Evolutionary conservation across 2,888 invertebrate species (phyloP).

Genomic region (Apeira syringaria): DNA sequence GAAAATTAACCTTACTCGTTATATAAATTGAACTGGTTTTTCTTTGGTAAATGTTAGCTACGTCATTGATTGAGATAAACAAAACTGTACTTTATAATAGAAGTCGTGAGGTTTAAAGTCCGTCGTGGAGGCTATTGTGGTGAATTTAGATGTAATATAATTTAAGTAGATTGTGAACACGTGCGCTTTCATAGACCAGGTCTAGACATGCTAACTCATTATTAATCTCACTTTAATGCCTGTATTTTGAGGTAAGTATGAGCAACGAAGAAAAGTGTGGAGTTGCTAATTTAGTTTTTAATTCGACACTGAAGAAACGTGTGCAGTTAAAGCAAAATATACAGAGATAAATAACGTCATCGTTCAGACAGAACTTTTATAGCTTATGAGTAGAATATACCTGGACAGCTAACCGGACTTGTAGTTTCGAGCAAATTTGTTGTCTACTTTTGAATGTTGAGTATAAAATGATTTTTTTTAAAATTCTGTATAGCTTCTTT

Average conservation of each 20-base stretch:
- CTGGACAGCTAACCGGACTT: too few relatives aligned
- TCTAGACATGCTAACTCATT: slow-evolving; percentile 75
- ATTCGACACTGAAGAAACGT: too few relatives aligned
- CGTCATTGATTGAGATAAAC: not conserved
- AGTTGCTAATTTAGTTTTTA: too few relatives aligned
- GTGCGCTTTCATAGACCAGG: slow-evolving; percentile 33
- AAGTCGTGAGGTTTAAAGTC: not conserved
- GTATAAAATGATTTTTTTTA: too few relatives aligned
- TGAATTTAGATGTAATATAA: slow-evolving; percentile 23
- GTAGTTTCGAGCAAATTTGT: too few relatives aligned
- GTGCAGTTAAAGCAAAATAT: too few relatives aligned
- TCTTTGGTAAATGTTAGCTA: not conserved
- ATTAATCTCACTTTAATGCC: slow-evolving; percentile 61
- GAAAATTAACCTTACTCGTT: slow-evolving; percentile 4
- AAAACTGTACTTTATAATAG: slow-evolving; percentile 1
- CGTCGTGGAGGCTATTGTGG: not conserved
- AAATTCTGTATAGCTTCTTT: too few relatives aligned
- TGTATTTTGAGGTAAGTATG: slow-evolving; percentile 38
- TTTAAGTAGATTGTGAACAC: slow-evolving; percentile 26
- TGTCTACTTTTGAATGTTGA: too few relatives aligned
- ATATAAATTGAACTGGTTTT: not conserved
- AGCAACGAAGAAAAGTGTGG: slow-evolving; percentile 33
- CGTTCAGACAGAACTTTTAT: too few relatives aligned
- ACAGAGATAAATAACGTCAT: too few relatives aligned
- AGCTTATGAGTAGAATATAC: too few relatives aligned